Evolutionary conservation across 2,888 invertebrate species (phyloP).

Genomic region (Acleris laterana): DNA sequence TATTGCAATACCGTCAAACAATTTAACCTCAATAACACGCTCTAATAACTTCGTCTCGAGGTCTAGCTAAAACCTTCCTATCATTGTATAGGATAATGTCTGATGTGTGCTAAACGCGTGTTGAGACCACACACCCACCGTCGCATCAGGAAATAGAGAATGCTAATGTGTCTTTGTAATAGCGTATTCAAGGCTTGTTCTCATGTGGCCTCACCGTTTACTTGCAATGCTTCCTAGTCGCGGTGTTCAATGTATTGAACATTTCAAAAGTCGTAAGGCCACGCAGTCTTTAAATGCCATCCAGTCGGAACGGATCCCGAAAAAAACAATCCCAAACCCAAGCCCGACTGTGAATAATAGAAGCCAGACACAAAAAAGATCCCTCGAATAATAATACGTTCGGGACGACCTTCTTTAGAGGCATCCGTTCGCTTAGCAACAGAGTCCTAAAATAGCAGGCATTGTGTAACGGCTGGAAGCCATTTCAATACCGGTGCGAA

Average conservation of each 20-base stretch:
- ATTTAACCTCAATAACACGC: slow-evolving; percentile 74
- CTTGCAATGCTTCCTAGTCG: slow-evolving; percentile 72
- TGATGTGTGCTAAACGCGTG: slow-evolving; percentile 55
- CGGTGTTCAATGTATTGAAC: slow-evolving; percentile 42
- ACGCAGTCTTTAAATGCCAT: slow-evolving; percentile 24
- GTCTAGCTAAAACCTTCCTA: slow-evolving; percentile 56
- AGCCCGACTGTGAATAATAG: slow-evolving; percentile 30
- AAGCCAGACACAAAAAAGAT: slow-evolving; percentile 40
- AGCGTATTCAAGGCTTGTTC: slow-evolving; percentile 80
- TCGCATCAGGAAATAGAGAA: slow-evolving; percentile 76
- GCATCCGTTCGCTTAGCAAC: slow-evolving; percentile 58
- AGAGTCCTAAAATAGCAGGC: slow-evolving; percentile 60
- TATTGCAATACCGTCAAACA: slow-evolving; percentile 65
- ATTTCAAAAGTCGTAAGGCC: slow-evolving; percentile 18
- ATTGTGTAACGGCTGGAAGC: slow-evolving; percentile 67
- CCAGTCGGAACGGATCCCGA: slow-evolving; percentile 22
- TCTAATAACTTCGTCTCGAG: slow-evolving; percentile 69
- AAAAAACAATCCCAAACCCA: slow-evolving; percentile 18
- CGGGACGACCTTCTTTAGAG: slow-evolving; percentile 55
- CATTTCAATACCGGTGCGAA: slow-evolving; percentile 55
- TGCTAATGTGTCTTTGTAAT: slow-evolving; percentile 81
- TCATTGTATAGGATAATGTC: slow-evolving; percentile 55
- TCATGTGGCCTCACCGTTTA: slow-evolving; percentile 73
- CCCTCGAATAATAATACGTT: slow-evolving; percentile 49
- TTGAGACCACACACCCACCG: slow-evolving; percentile 63